These are phyloP conservation scores for Chirona hameri DNA, from an alignment of 2,888 invertebrate species.

Conservation along the genomic window DNA sequence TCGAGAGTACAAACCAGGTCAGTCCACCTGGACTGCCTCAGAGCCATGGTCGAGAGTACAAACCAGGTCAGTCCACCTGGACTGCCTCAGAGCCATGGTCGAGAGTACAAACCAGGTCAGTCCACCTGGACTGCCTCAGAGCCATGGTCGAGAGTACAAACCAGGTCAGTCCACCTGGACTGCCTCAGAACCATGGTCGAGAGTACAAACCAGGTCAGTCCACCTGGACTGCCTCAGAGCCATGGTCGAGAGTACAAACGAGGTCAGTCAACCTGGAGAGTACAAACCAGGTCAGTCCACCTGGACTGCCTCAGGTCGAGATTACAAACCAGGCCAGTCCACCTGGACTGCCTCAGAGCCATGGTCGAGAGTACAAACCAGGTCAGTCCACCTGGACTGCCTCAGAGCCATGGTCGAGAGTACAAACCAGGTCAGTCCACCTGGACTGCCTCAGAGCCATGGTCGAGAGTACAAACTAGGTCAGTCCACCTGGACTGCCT, in stretches of 20 bases:
- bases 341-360: constrained; percentile 72
- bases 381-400: constrained; percentile 78
- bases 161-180: constrained; percentile 74
- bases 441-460: constrained; percentile 72
- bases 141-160: constrained; percentile 59
- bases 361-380: constrained; percentile 57
- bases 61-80: constrained; percentile 70
- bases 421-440: constrained; percentile 61
- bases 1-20: constrained; percentile 52
- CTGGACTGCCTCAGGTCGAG: constrained; percentile 72
- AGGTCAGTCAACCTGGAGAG: too few species aligned
- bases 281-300: constrained; percentile 61
- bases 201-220: constrained; percentile 49
- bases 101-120: constrained; percentile 49
- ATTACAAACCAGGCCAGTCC: constrained; percentile 63
- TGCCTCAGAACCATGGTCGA: constrained; percentile 73
- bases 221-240: constrained; percentile 75
- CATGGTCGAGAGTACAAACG: constrained; percentile 57
- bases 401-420: constrained; percentile 66
- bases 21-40: constrained; percentile 76
- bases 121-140: constrained; percentile 75
- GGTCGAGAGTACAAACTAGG: constrained; percentile 54
- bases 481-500: constrained; percentile 79
- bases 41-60: constrained; percentile 61
- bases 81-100: constrained; percentile 72